phyloP scores from a whole-genome alignment of 1,140 invertebrate genomes.

The Cylas formicarius region DNA sequence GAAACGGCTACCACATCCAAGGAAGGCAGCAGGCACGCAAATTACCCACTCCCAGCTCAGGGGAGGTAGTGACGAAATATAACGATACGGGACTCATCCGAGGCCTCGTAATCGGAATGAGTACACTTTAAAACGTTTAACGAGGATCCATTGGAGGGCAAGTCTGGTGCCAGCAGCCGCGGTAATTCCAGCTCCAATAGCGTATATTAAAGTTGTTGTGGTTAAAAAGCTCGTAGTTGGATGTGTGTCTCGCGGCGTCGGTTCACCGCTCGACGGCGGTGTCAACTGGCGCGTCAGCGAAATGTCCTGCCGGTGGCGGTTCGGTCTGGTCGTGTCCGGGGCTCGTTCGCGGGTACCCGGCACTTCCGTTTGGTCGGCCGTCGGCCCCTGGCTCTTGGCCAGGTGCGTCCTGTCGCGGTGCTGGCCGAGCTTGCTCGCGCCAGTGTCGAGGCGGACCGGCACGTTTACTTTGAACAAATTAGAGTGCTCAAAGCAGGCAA shows the following conservation, averaged over 20 bases:
- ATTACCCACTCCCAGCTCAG: conserved; percentile 76
- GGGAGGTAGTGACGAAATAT: conserved; percentile 79
- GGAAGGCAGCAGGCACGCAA: conserved; percentile 45
- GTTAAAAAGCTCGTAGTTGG: conserved; percentile 71
- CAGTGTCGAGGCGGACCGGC: conserved; percentile 55
- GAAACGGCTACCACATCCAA: conserved; percentile 84
- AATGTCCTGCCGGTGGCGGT: conserved; percentile 24
- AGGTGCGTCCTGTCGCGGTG: conserved; percentile 49
- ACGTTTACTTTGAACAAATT: conserved; percentile 77
- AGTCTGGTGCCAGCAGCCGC: conserved; percentile 83
- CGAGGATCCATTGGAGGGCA: conserved; percentile 84
- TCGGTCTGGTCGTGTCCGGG: no score
- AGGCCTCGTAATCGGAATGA: conserved; percentile 73
- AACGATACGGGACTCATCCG: conserved; percentile 72
- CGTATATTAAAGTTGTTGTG: conserved; percentile 75
- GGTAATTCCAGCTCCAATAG: conserved; percentile 64
- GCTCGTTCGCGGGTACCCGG: conserved; percentile 15
- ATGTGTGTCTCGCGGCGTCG: conserved; percentile 54
- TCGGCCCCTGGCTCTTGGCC: no score
- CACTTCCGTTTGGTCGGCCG: conserved; percentile 20
- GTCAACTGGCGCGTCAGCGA: conserved; percentile 25
- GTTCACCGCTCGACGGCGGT: conserved; percentile 38
- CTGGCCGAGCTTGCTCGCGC: no score
- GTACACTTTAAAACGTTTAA: conserved; percentile 84
- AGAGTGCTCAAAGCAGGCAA: conserved; percentile 74